phyloP scores from a whole-genome alignment of 2,888 invertebrate genomes.

The Seladonia tumulorum region DNA sequence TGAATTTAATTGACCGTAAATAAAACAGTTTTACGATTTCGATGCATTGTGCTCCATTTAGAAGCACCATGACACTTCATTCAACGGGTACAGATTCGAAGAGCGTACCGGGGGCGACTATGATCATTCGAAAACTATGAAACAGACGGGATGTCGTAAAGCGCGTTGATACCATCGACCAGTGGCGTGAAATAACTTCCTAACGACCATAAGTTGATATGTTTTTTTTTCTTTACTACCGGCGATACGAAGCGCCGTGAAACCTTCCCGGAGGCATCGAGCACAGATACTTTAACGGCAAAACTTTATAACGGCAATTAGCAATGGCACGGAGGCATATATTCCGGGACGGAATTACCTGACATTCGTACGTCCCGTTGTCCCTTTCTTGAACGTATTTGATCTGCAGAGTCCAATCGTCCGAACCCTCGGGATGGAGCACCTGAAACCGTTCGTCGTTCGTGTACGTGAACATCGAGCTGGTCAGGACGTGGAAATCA shows the following conservation, averaged over 20 bases:
- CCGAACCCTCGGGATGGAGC: constrained; percentile 94
- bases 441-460: constrained; percentile 93
- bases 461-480: constrained; percentile 95
- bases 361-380: constrained; percentile 97
- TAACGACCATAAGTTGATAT: constrained; percentile 6
- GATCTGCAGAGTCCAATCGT: constrained; percentile 97
- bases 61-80: background rate
- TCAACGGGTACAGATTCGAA: background rate
- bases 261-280: background rate
- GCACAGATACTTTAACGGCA: background rate
- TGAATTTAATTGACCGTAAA: background rate
- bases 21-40: background rate
- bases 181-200: background rate
- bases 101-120: background rate
- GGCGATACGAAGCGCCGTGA: background rate
- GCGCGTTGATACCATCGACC: background rate
- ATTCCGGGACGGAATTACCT: constrained; percentile 86
- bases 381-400: constrained; percentile 97
- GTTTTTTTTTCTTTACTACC: background rate
- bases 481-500: constrained; percentile 97
- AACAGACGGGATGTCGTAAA: background rate
- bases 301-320: background rate
- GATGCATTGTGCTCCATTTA: background rate
- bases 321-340: background rate
- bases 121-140: background rate